Conservation (phyloP, 2,888 invertebrate genomes). For the Euproctis similis region DNA sequence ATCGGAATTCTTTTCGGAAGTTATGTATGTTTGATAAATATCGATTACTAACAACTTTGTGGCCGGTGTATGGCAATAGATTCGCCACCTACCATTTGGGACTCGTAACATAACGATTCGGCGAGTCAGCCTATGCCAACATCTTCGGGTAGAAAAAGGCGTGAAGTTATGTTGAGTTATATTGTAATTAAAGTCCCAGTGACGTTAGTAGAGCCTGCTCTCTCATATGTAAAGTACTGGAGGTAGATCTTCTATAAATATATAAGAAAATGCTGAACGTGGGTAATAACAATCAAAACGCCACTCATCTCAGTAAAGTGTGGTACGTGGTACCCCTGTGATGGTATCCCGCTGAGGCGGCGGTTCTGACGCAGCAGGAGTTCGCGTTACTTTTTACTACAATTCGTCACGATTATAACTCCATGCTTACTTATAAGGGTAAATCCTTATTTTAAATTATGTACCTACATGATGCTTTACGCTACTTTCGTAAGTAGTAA, state of each 20-base stretch:
- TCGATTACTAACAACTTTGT: no score
- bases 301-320: constrained; percentile 34
- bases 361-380: constrained; percentile 47
- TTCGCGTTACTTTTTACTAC: constrained; percentile 50
- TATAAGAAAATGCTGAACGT: constrained; percentile 40
- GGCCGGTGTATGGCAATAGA: no score
- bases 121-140: no score
- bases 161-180: no score
- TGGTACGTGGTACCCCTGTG: constrained; percentile 32
- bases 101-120: no score
- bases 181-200: no score
- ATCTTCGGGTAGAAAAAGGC: no score
- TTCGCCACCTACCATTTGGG: no score
- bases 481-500: no score
- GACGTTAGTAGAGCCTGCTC: constrained; percentile 9
- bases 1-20: no score
- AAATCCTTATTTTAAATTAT: constrained; percentile 42
- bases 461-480: constrained; percentile 28
- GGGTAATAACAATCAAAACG: constrained; percentile 39
- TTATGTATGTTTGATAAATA: no score
- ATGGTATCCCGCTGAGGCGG: constrained; percentile 48
- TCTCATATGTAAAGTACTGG: constrained; percentile 25
- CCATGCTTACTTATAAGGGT: no score
- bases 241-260: constrained; percentile 23
- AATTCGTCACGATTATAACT: constrained; percentile 62